phyloP scores from a whole-genome alignment of 2,113 vertebrate genomes.

The Mesembrinibis cayennensis region DNA sequence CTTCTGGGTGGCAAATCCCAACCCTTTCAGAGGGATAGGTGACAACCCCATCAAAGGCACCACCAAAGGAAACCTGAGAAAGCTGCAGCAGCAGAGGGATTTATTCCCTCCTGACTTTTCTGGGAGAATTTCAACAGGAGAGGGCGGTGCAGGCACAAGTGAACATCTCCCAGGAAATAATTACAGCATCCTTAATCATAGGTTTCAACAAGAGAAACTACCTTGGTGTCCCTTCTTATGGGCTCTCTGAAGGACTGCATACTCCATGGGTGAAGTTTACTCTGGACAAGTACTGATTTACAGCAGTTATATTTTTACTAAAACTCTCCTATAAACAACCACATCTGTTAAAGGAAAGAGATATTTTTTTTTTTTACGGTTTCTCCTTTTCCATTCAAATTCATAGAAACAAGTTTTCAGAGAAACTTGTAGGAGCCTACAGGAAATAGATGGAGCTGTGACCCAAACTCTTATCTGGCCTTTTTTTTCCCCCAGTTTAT shows the following conservation, averaged over 20 bases:
- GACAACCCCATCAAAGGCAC: background rate
- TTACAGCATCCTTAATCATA: background rate
- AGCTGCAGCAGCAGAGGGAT: background rate
- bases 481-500: background rate
- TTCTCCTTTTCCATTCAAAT: background rate
- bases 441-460: background rate
- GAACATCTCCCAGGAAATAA: background rate
- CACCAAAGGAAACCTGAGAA: background rate
- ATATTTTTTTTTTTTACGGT: fast-evolving
- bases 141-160: background rate
- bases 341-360: background rate
- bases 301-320: background rate
- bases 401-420: background rate
- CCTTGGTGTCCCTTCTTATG: background rate
- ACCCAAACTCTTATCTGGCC: background rate
- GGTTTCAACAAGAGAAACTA: background rate
- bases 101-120: background rate
- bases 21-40: background rate
- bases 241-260: background rate
- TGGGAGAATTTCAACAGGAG: background rate
- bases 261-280: background rate
- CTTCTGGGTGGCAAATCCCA: background rate
- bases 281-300: background rate
- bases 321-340: background rate
- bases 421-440: background rate